Evolutionary conservation across 2,113 vertebrate species (phyloP).

Genomic region (Dissostichus mawsoni): DNA sequence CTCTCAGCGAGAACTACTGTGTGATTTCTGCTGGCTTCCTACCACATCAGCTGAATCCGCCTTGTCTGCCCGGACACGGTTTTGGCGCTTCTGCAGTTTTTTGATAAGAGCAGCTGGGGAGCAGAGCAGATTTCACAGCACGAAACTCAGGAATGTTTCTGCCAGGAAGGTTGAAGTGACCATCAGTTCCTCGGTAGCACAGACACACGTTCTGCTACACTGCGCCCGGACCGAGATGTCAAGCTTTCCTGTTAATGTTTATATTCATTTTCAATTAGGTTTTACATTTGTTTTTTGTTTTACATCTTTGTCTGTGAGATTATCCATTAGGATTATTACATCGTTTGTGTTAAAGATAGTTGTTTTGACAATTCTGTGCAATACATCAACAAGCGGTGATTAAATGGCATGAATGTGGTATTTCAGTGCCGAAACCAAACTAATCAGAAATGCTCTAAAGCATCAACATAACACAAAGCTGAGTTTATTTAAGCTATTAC

Average conservation of each 20-base stretch:
- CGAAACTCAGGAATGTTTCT: slow-evolving; percentile 73
- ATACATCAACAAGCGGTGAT: slow-evolving; percentile 45
- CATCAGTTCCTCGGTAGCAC: slow-evolving; percentile 43
- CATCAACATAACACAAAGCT: slow-evolving; percentile 37
- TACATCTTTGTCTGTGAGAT: slow-evolving; percentile 3
- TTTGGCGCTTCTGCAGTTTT: slow-evolving; percentile 61
- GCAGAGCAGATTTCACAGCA: slow-evolving; percentile 63
- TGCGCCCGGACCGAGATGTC: slow-evolving; percentile 18
- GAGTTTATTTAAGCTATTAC: slow-evolving; percentile 36
- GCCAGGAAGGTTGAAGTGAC: slow-evolving; percentile 61
- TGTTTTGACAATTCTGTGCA: slow-evolving; percentile 67
- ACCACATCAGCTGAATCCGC: slow-evolving; percentile 43
- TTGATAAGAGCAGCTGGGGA: slow-evolving; percentile 72
- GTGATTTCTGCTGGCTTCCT: slow-evolving; percentile 36
- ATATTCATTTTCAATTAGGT: neutral
- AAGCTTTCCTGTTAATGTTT: slow-evolving; percentile 18
- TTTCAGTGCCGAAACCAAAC: slow-evolving; percentile 76
- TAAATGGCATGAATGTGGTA: slow-evolving; percentile 65
- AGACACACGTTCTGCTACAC: slow-evolving; percentile 10
- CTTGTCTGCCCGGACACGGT: slow-evolving; percentile 38
- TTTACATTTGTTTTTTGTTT: neutral
- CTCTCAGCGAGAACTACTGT: slow-evolving; percentile 3
- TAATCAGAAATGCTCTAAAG: slow-evolving; percentile 47
- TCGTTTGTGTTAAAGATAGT: slow-evolving; percentile 25
- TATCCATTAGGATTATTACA: slow-evolving; percentile 17